These are phyloP conservation scores for Pyrochroa serraticornis DNA, from an alignment of 2,888 invertebrate genomes.

Conservation along the genomic window DNA sequence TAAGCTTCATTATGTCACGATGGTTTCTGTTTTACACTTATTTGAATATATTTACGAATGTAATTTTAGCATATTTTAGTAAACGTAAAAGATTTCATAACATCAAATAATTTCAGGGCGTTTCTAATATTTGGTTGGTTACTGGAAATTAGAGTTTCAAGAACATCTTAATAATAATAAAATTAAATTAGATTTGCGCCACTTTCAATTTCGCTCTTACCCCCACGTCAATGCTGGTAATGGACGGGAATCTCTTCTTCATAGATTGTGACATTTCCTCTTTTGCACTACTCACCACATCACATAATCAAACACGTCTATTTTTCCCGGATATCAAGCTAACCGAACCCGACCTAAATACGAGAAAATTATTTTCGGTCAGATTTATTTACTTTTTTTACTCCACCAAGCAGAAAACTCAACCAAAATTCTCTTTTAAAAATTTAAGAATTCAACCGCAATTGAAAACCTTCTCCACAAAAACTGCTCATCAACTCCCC, in stretches of 20 bases:
- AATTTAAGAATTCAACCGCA: not conserved
- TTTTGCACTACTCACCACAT: conserved; percentile 14
- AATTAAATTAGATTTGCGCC: too few relatives aligned
- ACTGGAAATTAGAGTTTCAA: too few relatives aligned
- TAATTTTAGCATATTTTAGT: too few relatives aligned
- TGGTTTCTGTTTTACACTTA: too few relatives aligned
- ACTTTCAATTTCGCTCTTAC: conserved; percentile 31
- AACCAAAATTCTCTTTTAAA: not conserved
- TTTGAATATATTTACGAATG: too few relatives aligned
- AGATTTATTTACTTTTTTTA: not conserved
- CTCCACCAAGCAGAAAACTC: conserved; percentile 15
- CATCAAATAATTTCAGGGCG: too few relatives aligned
- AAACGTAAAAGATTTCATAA: too few relatives aligned
- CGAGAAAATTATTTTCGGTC: conserved; percentile 2
- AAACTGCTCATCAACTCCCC: not conserved
- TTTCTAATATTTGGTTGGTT: too few relatives aligned
- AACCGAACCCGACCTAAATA: too few relatives aligned
- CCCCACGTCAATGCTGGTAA: conserved; percentile 63
- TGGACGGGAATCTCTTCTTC: conserved; percentile 61
- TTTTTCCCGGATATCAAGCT: not conserved
- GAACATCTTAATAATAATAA: too few relatives aligned
- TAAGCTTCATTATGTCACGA: too few relatives aligned
- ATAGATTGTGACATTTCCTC: conserved; percentile 49
- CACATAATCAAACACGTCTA: conserved; percentile 10
- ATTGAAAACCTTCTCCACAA: not conserved